These are phyloP conservation scores for Ophiodon elongatus DNA, from an alignment of 2,113 vertebrate species.

Conservation along the genomic window DNA sequence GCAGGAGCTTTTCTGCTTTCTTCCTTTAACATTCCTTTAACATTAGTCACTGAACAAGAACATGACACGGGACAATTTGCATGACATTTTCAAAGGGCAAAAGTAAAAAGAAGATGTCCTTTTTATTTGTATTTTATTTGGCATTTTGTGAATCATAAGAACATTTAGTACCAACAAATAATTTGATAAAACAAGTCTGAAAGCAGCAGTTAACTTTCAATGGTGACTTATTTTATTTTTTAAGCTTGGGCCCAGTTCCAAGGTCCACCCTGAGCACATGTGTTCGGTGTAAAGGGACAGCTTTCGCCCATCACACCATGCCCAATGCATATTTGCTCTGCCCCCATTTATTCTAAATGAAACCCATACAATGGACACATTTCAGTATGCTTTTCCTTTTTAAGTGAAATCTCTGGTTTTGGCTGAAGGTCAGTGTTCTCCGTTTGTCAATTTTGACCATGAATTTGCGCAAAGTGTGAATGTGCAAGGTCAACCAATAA, in stretches of 20 bases:
- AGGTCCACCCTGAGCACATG: background rate
- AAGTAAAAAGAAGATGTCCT: slow-evolving; percentile 24
- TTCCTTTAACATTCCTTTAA: background rate
- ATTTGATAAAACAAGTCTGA: background rate
- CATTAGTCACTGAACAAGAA: slow-evolving; percentile 56
- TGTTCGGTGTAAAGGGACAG: background rate
- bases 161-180: slow-evolving; percentile 32
- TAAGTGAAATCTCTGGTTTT: background rate
- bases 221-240: background rate
- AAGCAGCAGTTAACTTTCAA: background rate
- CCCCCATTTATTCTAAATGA: background rate
- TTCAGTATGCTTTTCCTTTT: too few species aligned
- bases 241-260: background rate
- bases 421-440: background rate
- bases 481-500: background rate
- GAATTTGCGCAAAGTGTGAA: too few species aligned
- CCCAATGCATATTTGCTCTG: background rate
- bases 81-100: slow-evolving; percentile 61
- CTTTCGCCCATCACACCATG: background rate
- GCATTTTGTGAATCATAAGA: slow-evolving; percentile 33
- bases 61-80: slow-evolving; percentile 17
- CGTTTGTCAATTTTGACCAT: too few species aligned
- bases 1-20: slow-evolving; percentile 19
- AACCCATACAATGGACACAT: background rate
- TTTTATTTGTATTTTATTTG: slow-evolving; percentile 39